Conservation (phyloP, 2,113 vertebrate genomes). For the Melanocharis versteri region DNA sequence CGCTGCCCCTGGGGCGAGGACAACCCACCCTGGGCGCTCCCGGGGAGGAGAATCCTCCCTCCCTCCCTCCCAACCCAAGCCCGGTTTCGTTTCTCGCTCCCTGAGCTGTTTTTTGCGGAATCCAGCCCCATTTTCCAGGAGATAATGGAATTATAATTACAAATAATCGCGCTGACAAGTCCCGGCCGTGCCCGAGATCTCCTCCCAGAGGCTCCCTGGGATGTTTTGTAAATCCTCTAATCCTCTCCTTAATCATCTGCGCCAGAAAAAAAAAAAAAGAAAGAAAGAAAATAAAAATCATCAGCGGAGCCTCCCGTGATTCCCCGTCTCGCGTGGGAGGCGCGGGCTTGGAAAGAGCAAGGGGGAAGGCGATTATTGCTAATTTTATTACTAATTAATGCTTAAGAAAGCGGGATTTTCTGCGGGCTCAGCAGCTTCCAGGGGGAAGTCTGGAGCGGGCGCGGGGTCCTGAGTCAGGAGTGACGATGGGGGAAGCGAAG, state of each 20-base stretch:
- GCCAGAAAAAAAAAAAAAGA: not conserved
- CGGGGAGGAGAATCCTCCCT: not conserved
- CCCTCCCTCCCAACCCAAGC: not conserved
- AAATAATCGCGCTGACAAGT: conserved; percentile 10
- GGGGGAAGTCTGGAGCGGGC: not conserved
- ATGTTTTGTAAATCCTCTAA: not conserved
- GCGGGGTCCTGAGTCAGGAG: not conserved
- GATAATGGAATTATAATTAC: not conserved
- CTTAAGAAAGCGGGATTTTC: not conserved
- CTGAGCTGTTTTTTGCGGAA: not conserved
- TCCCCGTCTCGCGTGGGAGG: not conserved
- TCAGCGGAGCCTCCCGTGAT: not conserved
- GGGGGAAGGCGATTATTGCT: not conserved
- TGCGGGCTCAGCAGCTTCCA: not conserved
- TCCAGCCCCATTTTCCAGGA: too few relatives aligned
- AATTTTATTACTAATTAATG: not conserved
- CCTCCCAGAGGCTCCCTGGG: conserved; percentile 18
- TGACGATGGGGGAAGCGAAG: not conserved
- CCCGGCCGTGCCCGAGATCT: not conserved
- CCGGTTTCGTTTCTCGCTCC: not conserved
- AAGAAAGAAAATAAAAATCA: not conserved
- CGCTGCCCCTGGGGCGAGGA: not conserved
- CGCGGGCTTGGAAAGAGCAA: not conserved
- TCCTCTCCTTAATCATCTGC: not conserved
- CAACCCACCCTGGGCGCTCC: not conserved